Evolutionary conservation across 2,797 vertebrate genomes (phyloP).

Genomic region (Antennarius maculatus): DNA sequence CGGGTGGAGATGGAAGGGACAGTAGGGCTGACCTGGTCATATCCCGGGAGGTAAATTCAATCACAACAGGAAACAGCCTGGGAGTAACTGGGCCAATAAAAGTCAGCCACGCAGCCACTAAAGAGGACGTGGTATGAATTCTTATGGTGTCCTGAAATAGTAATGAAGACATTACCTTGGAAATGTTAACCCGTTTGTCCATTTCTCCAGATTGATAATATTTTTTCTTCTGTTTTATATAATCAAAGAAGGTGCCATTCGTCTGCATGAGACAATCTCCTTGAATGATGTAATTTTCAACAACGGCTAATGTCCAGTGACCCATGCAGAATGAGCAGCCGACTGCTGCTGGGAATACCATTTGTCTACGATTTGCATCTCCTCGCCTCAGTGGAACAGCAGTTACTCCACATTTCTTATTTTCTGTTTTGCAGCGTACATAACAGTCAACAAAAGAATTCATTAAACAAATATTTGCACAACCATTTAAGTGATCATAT

Average conservation of each 20-base stretch:
- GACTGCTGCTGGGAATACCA: slow-evolving; percentile 27
- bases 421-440: background rate
- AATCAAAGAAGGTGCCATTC: slow-evolving; percentile 3
- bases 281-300: slow-evolving; percentile 12
- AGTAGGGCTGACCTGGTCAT: slow-evolving; percentile 52
- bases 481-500: background rate
- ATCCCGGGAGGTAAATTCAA: slow-evolving; percentile 75
- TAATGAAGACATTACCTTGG: slow-evolving; percentile 3
- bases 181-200: slow-evolving; percentile 28
- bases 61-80: slow-evolving; percentile 72
- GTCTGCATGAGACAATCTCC: background rate
- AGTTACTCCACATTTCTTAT: slow-evolving; percentile 6
- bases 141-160: slow-evolving; percentile 32
- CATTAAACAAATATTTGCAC: background rate
- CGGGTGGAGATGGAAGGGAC: slow-evolving; percentile 25
- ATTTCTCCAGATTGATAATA: slow-evolving; percentile 5
- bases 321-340: slow-evolving; percentile 15
- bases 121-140: slow-evolving; percentile 58
- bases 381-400: background rate
- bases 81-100: slow-evolving; percentile 59
- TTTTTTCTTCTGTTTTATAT: slow-evolving; percentile 2
- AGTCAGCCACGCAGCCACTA: slow-evolving; percentile 38
- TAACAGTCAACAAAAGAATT: background rate
- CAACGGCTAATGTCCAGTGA: slow-evolving; percentile 9
- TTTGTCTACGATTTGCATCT: slow-evolving; percentile 15